Evolutionary conservation across 2,888 invertebrate genomes (phyloP), one percentile per base, ranked within the genome.

Genomic region (Galerucella pusilla): DNA sequence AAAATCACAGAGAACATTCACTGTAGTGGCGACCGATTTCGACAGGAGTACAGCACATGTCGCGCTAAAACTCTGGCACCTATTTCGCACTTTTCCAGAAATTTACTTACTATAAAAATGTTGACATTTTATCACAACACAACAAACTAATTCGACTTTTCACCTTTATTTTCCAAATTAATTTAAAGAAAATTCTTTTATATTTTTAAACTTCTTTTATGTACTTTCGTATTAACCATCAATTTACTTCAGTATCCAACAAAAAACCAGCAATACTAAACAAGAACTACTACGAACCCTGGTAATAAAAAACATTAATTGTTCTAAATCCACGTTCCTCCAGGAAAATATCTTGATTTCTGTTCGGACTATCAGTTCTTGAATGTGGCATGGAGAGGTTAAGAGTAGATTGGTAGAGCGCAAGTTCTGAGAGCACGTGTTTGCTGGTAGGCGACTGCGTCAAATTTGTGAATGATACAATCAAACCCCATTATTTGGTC

Each of bases 401-500:
- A 79, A 74, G 78, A 63, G n/a, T 60, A 46, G 66, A 54, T 68
- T 28, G 12, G 46, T 25, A 64, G 35, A 64, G 63, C 68, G 73
- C 68, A 68, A 73, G 68, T 63, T 68, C 68, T 63, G n/a, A 70
- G 76, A 69, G 66, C 71, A 66, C 61, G 70, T 72, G 72, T 72
- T 72, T 60, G 35, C 66, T 67, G 35, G 68, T 72, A 73, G 66
- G 81, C 81, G 81, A 57, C 76, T 81, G 82, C 83, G 80, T 78
- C 73, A 74, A 75, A 68, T 77, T 81, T 73, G 80, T 83, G 82
- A 83, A 83, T 83, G 82, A 80, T 80, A 81, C 79, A 71, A 78
- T 74, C 73, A 76, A 77, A 70, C 66, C 85, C 86, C 87, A 84
- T 86, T 88, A 87, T 88, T 88, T 88, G 88, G 88, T 88, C 89